phyloP scores from a whole-genome alignment of 53 echinoderm and acorn worm species.

The Holothuria leucospilota region DNA sequence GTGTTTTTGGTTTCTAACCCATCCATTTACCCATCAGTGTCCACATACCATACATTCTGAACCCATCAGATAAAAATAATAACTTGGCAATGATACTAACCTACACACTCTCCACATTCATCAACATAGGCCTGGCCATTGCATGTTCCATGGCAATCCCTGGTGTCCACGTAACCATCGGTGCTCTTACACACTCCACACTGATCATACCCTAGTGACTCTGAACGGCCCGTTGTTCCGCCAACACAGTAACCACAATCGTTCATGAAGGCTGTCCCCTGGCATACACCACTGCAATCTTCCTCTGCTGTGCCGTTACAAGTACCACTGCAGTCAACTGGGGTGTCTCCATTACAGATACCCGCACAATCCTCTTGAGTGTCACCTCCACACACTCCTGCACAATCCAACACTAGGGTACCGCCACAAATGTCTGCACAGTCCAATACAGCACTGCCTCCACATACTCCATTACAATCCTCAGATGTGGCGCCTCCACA shows the following conservation, averaged over 20 bases:
- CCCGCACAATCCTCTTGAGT: slow-evolving; percentile 62
- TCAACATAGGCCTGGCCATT: slow-evolving; percentile 73
- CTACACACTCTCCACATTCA: slow-evolving; percentile 76
- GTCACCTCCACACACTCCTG: slow-evolving; percentile 60
- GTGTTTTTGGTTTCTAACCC: too few relatives aligned
- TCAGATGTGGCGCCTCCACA: slow-evolving; percentile 26
- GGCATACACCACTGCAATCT: slow-evolving; percentile 49
- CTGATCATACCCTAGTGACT: slow-evolving; percentile 27
- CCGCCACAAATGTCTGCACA: slow-evolving; percentile 72
- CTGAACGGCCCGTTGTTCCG: slow-evolving; percentile 49
- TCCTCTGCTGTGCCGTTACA: slow-evolving; percentile 37
- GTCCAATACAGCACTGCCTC: slow-evolving; percentile 55
- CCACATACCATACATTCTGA: too few relatives aligned
- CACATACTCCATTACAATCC: slow-evolving; percentile 72
- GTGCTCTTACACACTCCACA: slow-evolving; percentile 51
- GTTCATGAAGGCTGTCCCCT: slow-evolving; percentile 38
- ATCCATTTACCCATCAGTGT: too few relatives aligned
- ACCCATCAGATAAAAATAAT: too few relatives aligned
- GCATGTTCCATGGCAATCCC: slow-evolving; percentile 80
- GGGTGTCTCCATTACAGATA: slow-evolving; percentile 60
- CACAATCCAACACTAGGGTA: slow-evolving; percentile 64
- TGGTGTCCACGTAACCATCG: slow-evolving; percentile 52
- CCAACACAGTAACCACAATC: slow-evolving; percentile 63
- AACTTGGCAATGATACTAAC: slow-evolving; percentile 43
- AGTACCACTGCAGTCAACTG: slow-evolving; percentile 23